A percentile compares a stretch with the other conserved stretches of the same genome.
Evolutionary conservation across 2,113 vertebrate genomes (phyloP).

Genomic region (Gobiocypris rarus): DNA sequence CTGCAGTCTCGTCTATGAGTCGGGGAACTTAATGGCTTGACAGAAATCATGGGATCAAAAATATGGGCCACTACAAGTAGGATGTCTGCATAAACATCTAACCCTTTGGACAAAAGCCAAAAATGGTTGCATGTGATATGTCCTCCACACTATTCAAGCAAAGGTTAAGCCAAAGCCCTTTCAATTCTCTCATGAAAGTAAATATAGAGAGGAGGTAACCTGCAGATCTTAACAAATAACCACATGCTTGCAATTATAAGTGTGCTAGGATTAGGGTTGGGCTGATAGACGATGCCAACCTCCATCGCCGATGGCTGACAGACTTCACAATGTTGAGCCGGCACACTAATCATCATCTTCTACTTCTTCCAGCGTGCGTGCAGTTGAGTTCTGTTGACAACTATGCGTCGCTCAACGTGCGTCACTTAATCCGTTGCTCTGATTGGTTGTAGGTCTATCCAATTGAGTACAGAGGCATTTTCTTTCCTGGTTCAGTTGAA

Average conservation of each 20-base stretch:
- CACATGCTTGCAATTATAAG: neutral
- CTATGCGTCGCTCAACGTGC: too few species aligned
- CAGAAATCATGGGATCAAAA: neutral
- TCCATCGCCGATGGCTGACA: too few species aligned
- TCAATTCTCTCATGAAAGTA: neutral
- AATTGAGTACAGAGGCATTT: too few species aligned
- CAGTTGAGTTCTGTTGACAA: too few species aligned
- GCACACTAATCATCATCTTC: too few species aligned
- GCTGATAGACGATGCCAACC: too few species aligned
- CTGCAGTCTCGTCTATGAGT: neutral
- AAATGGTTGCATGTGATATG: neutral
- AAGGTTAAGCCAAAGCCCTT: neutral
- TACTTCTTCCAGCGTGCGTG: too few species aligned
- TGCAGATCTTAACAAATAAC: neutral
- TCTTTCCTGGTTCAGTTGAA: too few species aligned
- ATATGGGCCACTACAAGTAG: neutral
- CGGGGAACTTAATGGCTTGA: neutral
- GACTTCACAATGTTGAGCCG: too few species aligned
- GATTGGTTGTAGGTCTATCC: too few species aligned
- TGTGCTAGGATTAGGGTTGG: neutral
- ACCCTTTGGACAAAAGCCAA: neutral
- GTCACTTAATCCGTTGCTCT: too few species aligned
- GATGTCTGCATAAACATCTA: neutral
- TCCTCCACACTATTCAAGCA: neutral
- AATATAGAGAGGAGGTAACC: neutral